Percentiles rank a stretch among this genome's conserved stretches.
Conservation (phyloP, 2,113 vertebrate genomes). For the Tricholaema leucomelas region DNA sequence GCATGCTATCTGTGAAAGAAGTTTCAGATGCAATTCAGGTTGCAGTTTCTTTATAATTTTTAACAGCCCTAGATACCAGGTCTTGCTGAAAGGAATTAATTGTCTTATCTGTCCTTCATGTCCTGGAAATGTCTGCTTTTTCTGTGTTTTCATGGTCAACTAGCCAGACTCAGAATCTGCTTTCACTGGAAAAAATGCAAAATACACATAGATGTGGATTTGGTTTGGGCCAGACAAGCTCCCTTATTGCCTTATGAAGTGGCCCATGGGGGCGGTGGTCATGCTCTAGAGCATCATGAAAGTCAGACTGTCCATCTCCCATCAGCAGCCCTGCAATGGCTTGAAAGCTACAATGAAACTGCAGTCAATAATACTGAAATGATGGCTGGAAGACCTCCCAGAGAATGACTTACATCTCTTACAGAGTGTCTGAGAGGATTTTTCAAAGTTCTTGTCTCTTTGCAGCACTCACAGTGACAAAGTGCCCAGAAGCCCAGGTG, state of each 20-base stretch:
- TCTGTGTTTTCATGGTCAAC: background rate
- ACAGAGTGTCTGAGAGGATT: background rate
- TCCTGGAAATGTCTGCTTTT: background rate
- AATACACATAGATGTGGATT: background rate
- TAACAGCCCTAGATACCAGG: background rate
- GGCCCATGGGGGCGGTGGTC: accelerated
- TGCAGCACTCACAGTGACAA: background rate
- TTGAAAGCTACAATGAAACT: background rate
- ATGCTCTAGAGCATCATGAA: background rate
- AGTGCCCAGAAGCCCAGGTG: background rate
- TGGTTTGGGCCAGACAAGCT: background rate
- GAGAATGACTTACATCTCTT: accelerated
- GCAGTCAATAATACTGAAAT: background rate
- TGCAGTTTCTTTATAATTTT: background rate
- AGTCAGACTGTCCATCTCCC: background rate
- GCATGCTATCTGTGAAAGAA: background rate
- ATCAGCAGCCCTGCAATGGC: background rate
- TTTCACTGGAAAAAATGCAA: background rate
- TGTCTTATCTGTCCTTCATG: background rate
- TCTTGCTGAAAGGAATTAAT: background rate
- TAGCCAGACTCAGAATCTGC: background rate
- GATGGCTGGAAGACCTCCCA: background rate
- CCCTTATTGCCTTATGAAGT: background rate
- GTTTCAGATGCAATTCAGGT: background rate
- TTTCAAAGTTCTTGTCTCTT: background rate